These are phyloP conservation scores for Volucella inflata DNA, from an alignment of 2,888 invertebrate species.

Conservation along the genomic window DNA sequence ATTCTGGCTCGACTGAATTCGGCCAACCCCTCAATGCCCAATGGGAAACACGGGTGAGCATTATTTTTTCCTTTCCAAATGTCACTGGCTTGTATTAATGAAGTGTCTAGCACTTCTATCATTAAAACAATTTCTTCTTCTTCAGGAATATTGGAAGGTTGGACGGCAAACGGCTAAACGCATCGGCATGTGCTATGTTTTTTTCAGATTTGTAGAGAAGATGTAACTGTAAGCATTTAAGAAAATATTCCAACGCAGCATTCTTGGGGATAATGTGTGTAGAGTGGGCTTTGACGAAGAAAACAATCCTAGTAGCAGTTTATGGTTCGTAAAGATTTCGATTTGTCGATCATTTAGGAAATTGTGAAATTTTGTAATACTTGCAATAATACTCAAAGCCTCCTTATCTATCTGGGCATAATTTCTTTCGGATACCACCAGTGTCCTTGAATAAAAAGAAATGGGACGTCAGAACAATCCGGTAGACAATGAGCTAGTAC, in stretches of 20 bases:
- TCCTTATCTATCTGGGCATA: conserved; percentile 58
- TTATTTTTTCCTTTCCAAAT: no score
- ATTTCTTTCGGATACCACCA: conserved; percentile 14
- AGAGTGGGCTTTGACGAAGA: conserved; percentile 45
- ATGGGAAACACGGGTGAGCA: no score
- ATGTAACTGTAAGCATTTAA: conserved; percentile 13
- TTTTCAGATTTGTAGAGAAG: no score
- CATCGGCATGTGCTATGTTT: no score
- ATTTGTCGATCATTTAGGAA: conserved; percentile 41
- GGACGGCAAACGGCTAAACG: no score
- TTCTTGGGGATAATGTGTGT: conserved; percentile 33
- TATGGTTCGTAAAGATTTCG: conserved; percentile 20
- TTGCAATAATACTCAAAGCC: conserved; percentile 32
- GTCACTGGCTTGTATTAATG: no score
- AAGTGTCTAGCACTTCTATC: no score
- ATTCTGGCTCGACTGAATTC: conserved; percentile 18
- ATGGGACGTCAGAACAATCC: conserved; percentile 46
- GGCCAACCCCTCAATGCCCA: conserved; percentile 68
- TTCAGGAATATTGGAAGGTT: no score
- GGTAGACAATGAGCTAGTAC: conserved; percentile 48
- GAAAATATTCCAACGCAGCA: conserved; percentile 54
- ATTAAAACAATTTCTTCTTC: no score
- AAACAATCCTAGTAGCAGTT: conserved; percentile 35
- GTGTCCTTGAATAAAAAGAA: conserved; percentile 34
- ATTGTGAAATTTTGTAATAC: conserved; percentile 70